Base-by-base conservation (phyloP, 1,140 invertebrate species). In the Drosophila nebulosa region DNA sequence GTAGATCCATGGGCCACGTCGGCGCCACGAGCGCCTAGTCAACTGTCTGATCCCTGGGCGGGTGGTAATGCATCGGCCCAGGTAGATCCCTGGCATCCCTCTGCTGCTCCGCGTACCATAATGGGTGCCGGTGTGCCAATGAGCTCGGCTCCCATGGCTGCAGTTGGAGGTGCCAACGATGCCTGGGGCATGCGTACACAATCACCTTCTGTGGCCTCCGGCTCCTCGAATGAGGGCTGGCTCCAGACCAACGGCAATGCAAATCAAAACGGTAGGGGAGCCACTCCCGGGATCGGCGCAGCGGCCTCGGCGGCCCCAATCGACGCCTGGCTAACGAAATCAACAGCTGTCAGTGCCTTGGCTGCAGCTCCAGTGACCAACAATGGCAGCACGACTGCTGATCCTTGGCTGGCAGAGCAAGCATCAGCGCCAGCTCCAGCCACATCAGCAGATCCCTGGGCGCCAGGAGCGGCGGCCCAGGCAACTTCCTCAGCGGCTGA, bases 1-100 rank as follows among this genome's bases (percentile, higher is more conserved):
- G 92, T 92, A 14, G 95, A 96, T 92, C 95, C 96, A 9, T 96
- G 96, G 96, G 95, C 94, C 21, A 92, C 95, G 77, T 94, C 95
- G 1, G 92, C 93, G 18, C 51, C 56, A n/a, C 83, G 93, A 39
- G 92, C 93, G 12, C 77, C 83, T 14, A 90, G 90, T 55, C 76
- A 91, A 35, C 89, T 93, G 53, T 92, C 91, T 24, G 94, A 94
- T 91, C 93, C 94, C 4, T 94, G 94, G 94, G 93, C 92, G 21
- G 90, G 84, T 64, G 88, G 92, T 14, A 32, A 32, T 32, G 74
- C 90, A 21, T 90, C 92, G 52, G 83, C 92, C 32, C 81, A 92
- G 18, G 73, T 92, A 16, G 94, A 95, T 91, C 94, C 94, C 26
- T 95, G 94, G 94, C 92, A 93, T 61, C 92, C 94, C 7, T 90